Evolutionary conservation across 2,888 invertebrate species (phyloP), one percentile per base, ranked within the genome.

Genomic region (Tenthredo distinguenda): DNA sequence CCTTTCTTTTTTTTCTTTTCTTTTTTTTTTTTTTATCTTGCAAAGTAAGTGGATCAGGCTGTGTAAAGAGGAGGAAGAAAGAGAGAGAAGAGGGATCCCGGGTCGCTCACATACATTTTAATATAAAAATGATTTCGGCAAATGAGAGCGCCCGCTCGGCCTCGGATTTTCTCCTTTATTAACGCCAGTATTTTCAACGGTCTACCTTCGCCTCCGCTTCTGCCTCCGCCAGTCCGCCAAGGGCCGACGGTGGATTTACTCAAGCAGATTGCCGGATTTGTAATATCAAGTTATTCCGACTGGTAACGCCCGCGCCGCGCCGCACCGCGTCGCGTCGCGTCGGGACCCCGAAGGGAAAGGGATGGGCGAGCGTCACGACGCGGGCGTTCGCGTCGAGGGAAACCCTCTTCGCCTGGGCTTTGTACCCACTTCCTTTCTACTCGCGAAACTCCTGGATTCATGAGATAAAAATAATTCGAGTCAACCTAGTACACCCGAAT

Each of bases 391-490:
- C 68, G 68, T 68, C 34, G 68, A 68, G 74, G 74, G 74, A 77
- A 34, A 55, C 77, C 77, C 77, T 77, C 77, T 77, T 74, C 74
- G 50, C 55, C 12, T 31, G n/a, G 34, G 50, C 31, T 77, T 79
- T 50, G 85, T 85, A 58, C 34, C 71, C 34, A 74, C 34, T 34
- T 31, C 15, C 62, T 40, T 21, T 40, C 62, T 40, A n/a, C 76
- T 40, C 21, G 68, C 79, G 74, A 74, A 85, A 85, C 81, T 87
- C 86, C 89, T 89, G 89, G 87, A 89, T 88, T 84, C 83, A 62
- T 72, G 86, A 88, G 90, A 90, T 90, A 90, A 90, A 90, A 90
- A 90, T 89, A 89, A 90, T 89, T 89, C 86, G 86, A 86, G 85
- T 83, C 86, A 87, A 84, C 84, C 71, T 82, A 26, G 26, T 26